Evolutionary conservation across 2,113 vertebrate species (phyloP).

Genomic region (Pomatostomus ruficeps): DNA sequence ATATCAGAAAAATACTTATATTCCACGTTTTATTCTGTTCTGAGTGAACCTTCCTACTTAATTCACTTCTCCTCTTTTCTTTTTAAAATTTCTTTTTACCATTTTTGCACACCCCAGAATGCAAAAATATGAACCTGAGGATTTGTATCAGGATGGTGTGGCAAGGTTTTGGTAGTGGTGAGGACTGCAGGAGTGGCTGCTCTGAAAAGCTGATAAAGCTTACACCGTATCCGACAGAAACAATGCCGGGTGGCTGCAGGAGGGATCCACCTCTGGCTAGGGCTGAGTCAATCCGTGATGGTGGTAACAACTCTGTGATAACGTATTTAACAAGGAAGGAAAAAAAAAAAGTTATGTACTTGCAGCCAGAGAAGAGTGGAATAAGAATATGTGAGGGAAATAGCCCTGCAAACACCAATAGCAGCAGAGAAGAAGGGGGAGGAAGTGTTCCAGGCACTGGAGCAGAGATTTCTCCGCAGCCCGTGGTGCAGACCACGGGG

Average conservation of each 20-base stretch:
- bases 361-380: not conserved
- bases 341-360: not conserved
- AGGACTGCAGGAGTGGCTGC: not conserved
- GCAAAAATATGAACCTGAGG: not conserved
- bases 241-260: not conserved
- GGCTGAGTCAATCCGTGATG: not conserved
- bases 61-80: accelerated
- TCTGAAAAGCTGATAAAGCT: not conserved
- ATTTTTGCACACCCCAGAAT: not conserved
- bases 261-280: not conserved
- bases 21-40: not conserved
- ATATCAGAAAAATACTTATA: not conserved
- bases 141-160: not conserved
- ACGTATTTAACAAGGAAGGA: not conserved
- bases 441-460: not conserved
- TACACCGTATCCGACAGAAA: not conserved
- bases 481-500: accelerated
- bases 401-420: not conserved
- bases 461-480: not conserved
- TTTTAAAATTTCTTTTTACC: accelerated
- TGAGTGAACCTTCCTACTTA: not conserved
- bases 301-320: not conserved
- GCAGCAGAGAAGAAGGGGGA: not conserved
- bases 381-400: not conserved
- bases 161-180: not conserved